Evolutionary conservation across 2,888 invertebrate genomes (phyloP), one percentile per base, ranked within the genome.

Genomic region (Notodonta ziczac): DNA sequence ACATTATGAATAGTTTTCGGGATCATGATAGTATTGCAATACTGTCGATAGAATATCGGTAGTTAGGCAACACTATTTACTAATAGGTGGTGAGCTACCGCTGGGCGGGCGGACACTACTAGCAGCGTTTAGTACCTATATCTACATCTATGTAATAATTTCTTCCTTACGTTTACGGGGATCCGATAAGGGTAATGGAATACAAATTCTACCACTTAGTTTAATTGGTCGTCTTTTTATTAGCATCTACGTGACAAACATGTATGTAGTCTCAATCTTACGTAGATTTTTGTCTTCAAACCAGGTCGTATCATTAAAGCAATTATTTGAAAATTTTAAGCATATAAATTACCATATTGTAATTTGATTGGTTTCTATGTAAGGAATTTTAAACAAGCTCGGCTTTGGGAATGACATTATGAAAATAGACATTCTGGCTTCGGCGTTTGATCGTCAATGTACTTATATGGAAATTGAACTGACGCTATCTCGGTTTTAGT

Each of bases 381-480:
- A 35, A 35, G 35, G 35, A 35, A 35, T 35, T 7, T 35, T 35
- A 6, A 35, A 5, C 35, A 35, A 35, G 35, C 16, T 50, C 16
- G 16, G 16, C 5, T 16, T 16, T 50, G 2, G 8, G 8, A 16
- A 5, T 5, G 16, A 50, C 16, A 50, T 6, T 14, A 16, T 9
- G 50, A 50, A 50, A 50, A 50, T 16, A 50, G 16, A 16, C 50
- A 14, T 48, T 44, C 51, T 51, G 24, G 16, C 9, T 42, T 62
- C 53, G 13, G 16, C n/a, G 51, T 58, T 46, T 56, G 53, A 67
- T 53, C 24, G 13, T 24, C 39, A 39, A 24, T 51, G 59, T 51
- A n/a, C n/a, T n/a, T n/a, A 56, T 60, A 58, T 62, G 57, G 35
- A 63, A 63, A 65, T 67, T 60, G 16, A 35, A 50, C 24, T 63